Evolutionary conservation across 2,113 vertebrate genomes (phyloP).

Genomic region (Amazona guildingii): DNA sequence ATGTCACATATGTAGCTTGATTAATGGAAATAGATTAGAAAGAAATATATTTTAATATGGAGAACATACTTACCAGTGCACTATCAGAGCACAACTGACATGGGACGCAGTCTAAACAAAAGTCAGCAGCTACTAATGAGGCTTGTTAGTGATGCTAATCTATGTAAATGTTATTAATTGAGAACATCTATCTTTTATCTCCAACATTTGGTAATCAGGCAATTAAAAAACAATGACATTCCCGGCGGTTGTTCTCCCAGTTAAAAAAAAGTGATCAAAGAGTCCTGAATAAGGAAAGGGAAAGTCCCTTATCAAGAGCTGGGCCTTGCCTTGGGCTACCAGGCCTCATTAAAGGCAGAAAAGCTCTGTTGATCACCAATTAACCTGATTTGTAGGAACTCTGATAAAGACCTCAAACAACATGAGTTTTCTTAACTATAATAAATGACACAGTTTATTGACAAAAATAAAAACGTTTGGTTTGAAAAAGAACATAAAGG

Average conservation of each 20-base stretch:
- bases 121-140: constrained; percentile 92
- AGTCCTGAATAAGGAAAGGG: constrained; percentile 83
- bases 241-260: constrained; percentile 82
- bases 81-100: constrained; percentile 83
- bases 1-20: constrained; percentile 70
- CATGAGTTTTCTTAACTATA: constrained; percentile 79
- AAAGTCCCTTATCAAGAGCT: constrained; percentile 86
- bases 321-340: constrained; percentile 87
- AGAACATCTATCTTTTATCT: constrained; percentile 99
- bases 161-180: constrained; percentile 99
- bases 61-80: constrained; percentile 62
- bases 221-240: constrained; percentile 98
- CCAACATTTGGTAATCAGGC: constrained; percentile 94
- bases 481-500: constrained; percentile 80
- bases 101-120: constrained; percentile 88
- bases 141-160: constrained; percentile 98
- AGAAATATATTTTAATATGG: constrained; percentile 67
- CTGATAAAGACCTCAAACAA: constrained; percentile 89
- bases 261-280: constrained; percentile 93
- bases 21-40: constrained; percentile 79
- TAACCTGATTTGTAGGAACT: constrained; percentile 97
- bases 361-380: constrained; percentile 97
- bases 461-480: constrained; percentile 82
- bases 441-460: constrained; percentile 85
- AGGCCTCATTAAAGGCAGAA: constrained; percentile 94